phyloP scores from a whole-genome alignment of 2,113 vertebrate species.

The Dasyprocta punctata region DNA sequence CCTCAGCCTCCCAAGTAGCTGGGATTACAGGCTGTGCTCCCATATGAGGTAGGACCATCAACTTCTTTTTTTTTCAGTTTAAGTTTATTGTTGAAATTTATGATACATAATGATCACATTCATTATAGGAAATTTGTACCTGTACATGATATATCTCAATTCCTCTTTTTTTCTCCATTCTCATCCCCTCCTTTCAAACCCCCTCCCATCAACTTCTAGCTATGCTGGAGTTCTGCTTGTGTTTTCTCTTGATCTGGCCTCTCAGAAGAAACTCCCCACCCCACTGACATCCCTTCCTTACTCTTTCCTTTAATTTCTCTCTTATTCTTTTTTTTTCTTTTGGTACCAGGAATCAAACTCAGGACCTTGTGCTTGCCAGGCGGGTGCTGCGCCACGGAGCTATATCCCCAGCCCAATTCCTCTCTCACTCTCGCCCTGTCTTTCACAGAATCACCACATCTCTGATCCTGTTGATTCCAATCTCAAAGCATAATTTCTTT shows the following conservation, averaged over 20 bases:
- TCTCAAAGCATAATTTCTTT: background rate
- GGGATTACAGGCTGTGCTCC: background rate
- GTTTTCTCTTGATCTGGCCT: background rate
- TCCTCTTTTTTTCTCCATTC: background rate
- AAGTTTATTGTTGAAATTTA: background rate
- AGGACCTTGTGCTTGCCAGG: too few species aligned
- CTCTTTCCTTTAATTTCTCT: background rate
- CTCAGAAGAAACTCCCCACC: background rate
- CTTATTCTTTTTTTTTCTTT: too few species aligned
- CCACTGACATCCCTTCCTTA: background rate
- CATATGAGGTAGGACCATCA: background rate
- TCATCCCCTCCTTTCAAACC: background rate
- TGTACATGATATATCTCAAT: background rate
- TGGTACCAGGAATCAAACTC: too few species aligned
- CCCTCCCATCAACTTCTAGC: background rate
- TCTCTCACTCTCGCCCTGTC: background rate
- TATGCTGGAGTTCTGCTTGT: background rate
- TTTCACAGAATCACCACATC: background rate
- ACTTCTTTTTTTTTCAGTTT: background rate
- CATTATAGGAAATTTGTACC: background rate
- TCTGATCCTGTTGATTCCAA: background rate
- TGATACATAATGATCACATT: background rate
- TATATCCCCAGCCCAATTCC: background rate
- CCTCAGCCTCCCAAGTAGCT: background rate
- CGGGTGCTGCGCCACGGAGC: too few species aligned